phyloP scores from a whole-genome alignment of 2,113 vertebrate species.

The Microcebus jonahi region DNA sequence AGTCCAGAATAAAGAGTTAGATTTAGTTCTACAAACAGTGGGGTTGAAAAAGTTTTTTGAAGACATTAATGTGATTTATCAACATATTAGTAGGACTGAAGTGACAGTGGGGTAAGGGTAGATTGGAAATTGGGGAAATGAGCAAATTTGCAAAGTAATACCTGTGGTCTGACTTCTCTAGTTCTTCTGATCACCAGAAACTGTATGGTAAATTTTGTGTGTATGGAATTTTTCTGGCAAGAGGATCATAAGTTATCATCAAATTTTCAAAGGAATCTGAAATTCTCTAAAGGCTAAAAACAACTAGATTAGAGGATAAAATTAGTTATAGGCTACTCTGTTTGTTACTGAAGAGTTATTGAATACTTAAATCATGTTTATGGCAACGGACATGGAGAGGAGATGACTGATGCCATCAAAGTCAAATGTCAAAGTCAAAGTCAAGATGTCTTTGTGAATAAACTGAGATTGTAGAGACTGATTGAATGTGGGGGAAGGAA shows the following conservation, averaged over 20 bases:
- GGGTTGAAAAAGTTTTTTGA: background rate
- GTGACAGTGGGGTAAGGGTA: background rate
- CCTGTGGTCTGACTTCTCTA: background rate
- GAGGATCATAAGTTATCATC: background rate
- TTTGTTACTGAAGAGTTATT: background rate
- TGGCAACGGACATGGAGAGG: background rate
- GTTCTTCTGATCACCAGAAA: background rate
- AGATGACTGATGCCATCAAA: background rate
- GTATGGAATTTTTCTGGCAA: background rate
- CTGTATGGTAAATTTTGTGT: background rate
- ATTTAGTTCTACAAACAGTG: background rate
- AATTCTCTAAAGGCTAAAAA: background rate
- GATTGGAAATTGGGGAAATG: background rate
- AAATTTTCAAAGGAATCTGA: slow-evolving; percentile 6
- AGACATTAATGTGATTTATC: background rate
- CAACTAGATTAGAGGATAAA: background rate
- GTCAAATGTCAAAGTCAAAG: too few species aligned
- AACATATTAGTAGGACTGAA: background rate
- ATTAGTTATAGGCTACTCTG: background rate
- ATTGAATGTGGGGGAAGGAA: background rate
- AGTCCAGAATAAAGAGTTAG: background rate
- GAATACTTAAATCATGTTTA: background rate
- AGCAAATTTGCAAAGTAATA: background rate
- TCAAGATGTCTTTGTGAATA: background rate
- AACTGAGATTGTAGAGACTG: background rate